phyloP scores from a whole-genome alignment of 2,888 invertebrate genomes.

The Xestia xanthographa region DNA sequence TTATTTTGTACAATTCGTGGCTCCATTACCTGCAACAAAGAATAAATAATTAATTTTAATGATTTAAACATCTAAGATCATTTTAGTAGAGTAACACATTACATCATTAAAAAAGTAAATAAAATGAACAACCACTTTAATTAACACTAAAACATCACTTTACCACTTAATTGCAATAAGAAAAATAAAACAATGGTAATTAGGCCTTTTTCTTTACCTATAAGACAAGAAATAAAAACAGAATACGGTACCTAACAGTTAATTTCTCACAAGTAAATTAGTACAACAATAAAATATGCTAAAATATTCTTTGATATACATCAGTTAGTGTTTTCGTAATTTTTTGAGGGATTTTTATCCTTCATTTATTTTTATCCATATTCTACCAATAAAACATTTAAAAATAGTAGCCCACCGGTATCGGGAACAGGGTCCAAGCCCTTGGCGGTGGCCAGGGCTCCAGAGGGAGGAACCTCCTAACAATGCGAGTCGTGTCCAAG shows the following conservation, averaged over 20 bases:
- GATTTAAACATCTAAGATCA: background rate
- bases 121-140: constrained; percentile 23
- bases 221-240: constrained; percentile 1
- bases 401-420: too few species aligned
- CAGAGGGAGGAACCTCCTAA: too few species aligned
- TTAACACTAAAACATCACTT: constrained; percentile 27
- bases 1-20: background rate
- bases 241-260: background rate
- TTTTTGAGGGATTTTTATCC: background rate
- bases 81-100: background rate
- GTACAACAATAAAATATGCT: background rate
- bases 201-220: background rate
- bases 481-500: too few species aligned
- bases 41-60: constrained; percentile 17
- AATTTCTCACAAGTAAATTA: constrained; percentile 12
- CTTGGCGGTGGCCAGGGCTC: too few species aligned
- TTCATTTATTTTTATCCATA: too few species aligned
- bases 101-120: constrained; percentile 7
- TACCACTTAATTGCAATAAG: constrained; percentile 25
- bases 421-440: too few species aligned
- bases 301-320: background rate
- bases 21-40: constrained; percentile 51
- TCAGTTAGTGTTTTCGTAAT: background rate
- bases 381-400: background rate
- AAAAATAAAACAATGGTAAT: constrained; percentile 27